Base-by-base conservation (phyloP, 2,888 invertebrate genomes). In the Tinea pellionella region DNA sequence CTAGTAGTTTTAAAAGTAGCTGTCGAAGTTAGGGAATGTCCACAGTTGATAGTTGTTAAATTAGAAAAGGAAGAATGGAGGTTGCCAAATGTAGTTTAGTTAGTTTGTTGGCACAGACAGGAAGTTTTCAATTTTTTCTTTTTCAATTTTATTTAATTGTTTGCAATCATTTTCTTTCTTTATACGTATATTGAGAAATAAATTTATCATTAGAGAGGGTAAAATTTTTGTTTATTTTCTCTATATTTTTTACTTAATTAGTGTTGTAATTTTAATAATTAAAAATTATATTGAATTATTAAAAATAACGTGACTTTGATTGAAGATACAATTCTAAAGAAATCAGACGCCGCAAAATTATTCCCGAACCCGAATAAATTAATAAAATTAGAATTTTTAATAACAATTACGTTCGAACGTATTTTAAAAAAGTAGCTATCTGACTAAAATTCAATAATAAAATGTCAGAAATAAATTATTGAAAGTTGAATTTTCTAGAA, bases 381-480 rank as follows among this genome's bases (percentile, higher is more conserved):
- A 53, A 24, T 53, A n/a, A 24, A 8, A 47, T 47, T 47, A 16
- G 13, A 15, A 6, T 7, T 53, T 51, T 51, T 51, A 15, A 51
- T 51, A 51, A 11, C 11, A 51, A 51, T 51, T 51, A 18, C 16
- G 7, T 43, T 51, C 19, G 18, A n/a, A 8, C 16, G 16, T 53
- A 2, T 12, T 24, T 24, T 12, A 7, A 8, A 24, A 53, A 53
- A 24, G 9, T 53, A 24, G 24, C 11, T 16, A 53, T 18, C 2
- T 24, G 24, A 18, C 8, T 53, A 19, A 53, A n/a, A 66, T 63
- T 62, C 61, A 62, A 64, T 63, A 62, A 24, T 18, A 62, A 63
- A 67, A 64, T 60, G 70, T 63, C 62, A 72, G 32, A 68, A 77
- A 74, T 71, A 73, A 75, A 76, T 78, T 69, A 66, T 64, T 62